Conservation (phyloP, 2,888 invertebrate genomes). For the Brachyopa scutellaris region DNA sequence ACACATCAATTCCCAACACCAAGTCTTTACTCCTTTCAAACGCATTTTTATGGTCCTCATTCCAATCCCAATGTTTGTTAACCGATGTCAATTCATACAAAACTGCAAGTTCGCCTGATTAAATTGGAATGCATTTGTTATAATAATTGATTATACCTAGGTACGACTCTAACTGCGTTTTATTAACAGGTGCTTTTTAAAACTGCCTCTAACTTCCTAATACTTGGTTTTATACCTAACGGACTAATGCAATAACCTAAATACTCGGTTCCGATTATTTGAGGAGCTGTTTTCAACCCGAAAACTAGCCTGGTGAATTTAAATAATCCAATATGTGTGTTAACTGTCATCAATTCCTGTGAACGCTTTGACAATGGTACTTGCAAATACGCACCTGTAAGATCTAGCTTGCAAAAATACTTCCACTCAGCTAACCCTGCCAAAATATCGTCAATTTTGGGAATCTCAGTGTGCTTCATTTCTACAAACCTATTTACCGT, state of each 20-base stretch:
- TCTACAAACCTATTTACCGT: constrained; percentile 67
- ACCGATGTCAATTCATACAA: constrained; percentile 42
- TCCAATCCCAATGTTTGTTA: constrained; percentile 43
- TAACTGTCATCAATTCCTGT: constrained; percentile 73
- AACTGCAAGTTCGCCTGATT: constrained; percentile 30
- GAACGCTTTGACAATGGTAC: constrained; percentile 64
- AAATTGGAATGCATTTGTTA: constrained; percentile 59
- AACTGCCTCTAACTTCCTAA: constrained; percentile 30
- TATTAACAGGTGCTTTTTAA: constrained; percentile 9
- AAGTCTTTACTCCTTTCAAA: constrained; percentile 55
- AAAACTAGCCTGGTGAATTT: constrained; percentile 27
- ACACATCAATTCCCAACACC: constrained; percentile 17
- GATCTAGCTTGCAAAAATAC: constrained; percentile 65
- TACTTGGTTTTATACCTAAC: constrained; percentile 26
- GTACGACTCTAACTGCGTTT: constrained; percentile 56
- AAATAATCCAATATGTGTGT: constrained; percentile 62
- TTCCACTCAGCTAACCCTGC: constrained; percentile 66
- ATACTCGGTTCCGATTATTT: constrained; percentile 40
- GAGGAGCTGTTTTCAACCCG: constrained; percentile 19
- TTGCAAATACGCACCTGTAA: constrained; percentile 73
- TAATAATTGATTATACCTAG: constrained; percentile 61
- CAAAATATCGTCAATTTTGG: constrained; percentile 26
- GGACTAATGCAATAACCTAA: constrained; percentile 53
- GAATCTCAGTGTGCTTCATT: constrained; percentile 74
- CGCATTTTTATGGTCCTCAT: constrained; percentile 15